Evolutionary conservation across 2,888 invertebrate genomes (phyloP).

Genomic region (Stenolophus ochropezus): DNA sequence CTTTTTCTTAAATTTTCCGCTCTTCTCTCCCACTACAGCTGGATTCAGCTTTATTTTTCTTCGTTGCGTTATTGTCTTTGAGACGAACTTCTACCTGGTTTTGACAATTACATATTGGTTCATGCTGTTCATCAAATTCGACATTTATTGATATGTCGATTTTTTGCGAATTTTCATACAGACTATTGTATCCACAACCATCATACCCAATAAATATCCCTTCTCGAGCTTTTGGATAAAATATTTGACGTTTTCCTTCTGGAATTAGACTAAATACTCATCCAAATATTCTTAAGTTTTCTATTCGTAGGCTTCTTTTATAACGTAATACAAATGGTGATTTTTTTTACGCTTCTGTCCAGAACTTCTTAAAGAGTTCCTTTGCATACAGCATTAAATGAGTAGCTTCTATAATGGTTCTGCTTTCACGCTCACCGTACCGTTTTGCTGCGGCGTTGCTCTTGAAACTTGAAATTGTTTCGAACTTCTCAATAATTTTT

Average conservation of each 20-base stretch:
- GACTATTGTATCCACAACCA: neutral
- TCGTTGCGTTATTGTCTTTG: neutral
- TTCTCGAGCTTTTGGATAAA: constrained; percentile 1
- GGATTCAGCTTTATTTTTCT: neutral
- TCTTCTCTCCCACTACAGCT: constrained; percentile 5
- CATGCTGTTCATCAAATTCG: constrained; percentile 15
- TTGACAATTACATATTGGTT: neutral
- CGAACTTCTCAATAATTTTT: too few relatives aligned
- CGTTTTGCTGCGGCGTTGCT: too few relatives aligned
- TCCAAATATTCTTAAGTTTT: constrained; percentile 18
- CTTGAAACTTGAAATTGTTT: too few relatives aligned
- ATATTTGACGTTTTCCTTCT: constrained; percentile 6
- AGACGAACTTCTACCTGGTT: neutral
- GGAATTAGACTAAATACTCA: neutral
- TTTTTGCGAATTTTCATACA: constrained; percentile 2
- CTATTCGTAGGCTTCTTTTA: neutral
- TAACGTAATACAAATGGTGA: constrained; percentile 4
- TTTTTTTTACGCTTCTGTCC: neutral
- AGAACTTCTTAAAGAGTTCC: too few relatives aligned
- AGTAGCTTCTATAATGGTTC: too few relatives aligned
- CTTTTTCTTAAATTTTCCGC: neutral
- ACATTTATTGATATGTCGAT: constrained; percentile 14
- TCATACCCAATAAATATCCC: constrained; percentile 16
- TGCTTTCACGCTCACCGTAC: too few relatives aligned
- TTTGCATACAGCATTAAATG: too few relatives aligned